Conservation (phyloP, 2,113 vertebrate genomes). For the Mirounga angustirostris region DNA sequence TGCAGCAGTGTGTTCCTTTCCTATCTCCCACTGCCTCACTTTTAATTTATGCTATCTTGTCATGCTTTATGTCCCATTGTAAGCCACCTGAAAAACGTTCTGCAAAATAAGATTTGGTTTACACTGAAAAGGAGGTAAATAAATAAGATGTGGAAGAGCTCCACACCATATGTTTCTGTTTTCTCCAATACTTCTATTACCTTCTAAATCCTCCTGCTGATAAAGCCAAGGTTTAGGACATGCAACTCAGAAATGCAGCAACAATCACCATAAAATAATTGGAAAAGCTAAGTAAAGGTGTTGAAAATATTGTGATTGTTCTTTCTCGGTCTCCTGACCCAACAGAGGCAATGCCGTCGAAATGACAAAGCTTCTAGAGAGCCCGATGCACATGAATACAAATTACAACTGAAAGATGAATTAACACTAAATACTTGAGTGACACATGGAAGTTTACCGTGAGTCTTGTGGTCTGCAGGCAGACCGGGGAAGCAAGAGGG, state of each 20-base stretch:
- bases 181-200: constrained; percentile 18
- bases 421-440: not conserved
- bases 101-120: constrained; percentile 46
- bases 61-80: not conserved
- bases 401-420: not conserved
- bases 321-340: not conserved
- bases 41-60: constrained; percentile 61
- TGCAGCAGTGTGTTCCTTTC: not conserved
- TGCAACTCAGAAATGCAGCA: not conserved
- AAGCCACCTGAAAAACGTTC: constrained; percentile 11
- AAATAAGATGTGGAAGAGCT: not conserved
- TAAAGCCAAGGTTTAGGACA: not conserved
- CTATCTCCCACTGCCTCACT: not conserved
- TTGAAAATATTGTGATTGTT: not conserved
- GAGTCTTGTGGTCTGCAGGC: not conserved
- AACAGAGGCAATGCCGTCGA: not conserved
- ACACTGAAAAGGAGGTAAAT: not conserved
- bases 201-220: not conserved
- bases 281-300: constrained; percentile 30
- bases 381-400: not conserved
- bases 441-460: accelerated
- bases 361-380: not conserved
- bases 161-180: not conserved
- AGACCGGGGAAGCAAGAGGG: not conserved
- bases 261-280: not conserved